Conservation (phyloP, 30 jellyfish, hydroid and myxozoan genomes). For the Cassiopea xamachana region DNA sequence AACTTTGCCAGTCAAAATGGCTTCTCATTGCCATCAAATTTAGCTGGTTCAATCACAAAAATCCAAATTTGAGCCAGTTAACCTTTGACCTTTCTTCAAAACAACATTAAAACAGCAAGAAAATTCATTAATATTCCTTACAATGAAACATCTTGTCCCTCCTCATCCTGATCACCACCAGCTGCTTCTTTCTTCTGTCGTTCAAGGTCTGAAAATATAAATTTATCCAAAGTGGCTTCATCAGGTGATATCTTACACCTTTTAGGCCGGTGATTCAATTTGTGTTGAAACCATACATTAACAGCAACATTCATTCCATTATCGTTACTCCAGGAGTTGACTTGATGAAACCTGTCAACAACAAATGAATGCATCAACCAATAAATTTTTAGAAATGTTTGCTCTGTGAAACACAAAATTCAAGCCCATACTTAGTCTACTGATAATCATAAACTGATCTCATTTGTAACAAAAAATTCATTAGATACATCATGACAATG, state of each 20-base stretch:
- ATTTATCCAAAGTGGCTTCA: conserved; percentile 77
- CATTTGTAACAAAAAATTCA: no score
- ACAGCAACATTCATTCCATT: conserved; percentile 90
- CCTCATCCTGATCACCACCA: conserved; percentile 26
- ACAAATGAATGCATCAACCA: not conserved
- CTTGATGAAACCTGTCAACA: conserved; percentile 88
- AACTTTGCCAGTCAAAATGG: no score
- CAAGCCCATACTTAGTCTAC: no score
- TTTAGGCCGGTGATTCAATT: conserved; percentile 72
- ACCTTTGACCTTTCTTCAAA: not conserved
- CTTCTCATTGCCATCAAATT: no score
- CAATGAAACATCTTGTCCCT: conserved; percentile 5
- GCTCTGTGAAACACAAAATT: no score
- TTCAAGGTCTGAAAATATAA: conserved; percentile 69
- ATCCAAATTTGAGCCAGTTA: no score
- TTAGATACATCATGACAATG: not conserved
- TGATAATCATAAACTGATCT: no score
- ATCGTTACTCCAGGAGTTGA: conserved; percentile 80
- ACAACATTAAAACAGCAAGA: not conserved
- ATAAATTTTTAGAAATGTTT: no score
- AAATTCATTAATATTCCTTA: not conserved
- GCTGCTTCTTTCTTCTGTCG: conserved; percentile 58
- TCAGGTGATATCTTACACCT: conserved; percentile 68
- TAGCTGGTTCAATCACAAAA: no score
- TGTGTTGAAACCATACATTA: conserved; percentile 87